Base-by-base conservation (phyloP, 2,113 vertebrate species). In the Oncorhynchus masou region DNA sequence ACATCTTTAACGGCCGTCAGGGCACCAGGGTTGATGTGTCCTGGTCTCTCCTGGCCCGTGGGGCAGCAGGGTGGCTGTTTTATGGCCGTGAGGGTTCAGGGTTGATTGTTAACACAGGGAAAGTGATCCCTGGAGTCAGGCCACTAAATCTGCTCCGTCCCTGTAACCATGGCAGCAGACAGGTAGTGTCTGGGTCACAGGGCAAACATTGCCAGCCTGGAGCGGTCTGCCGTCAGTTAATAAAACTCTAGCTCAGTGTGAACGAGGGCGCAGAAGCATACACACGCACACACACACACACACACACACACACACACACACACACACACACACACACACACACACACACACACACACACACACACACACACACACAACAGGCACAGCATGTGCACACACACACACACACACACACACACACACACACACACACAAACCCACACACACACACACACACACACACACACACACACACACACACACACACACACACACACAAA, bases 181-280 rank as follows among this genome's bases (percentile, higher is more conserved):
- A 93, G 90, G 90, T 93, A 91, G 88, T 88, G 93, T 92, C 88
- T 94, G 85, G 86, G 85, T 91, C 92, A 91, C 87, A 88, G 84
- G 90, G 88, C 87, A 92, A 92, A 92, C 88, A 69, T 72, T 92
- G 82, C 79, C 88, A 67, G 86, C 84, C 75, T 83, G 82, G 80
- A 86, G 75, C 80, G 79, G 73, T 74, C 75, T 73, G 80, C 77
- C 69, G 80, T 59, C 68, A 73, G 64, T 88, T 90, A 88, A 89
- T 86, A 88, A 84, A 90, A 76, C 83, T 73, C 73, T 68, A 73
- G 74, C 27, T 75, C 75, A 48, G 85, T 82, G 83, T 39, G 80
- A 80, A 8, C 4, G 45, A 8, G 22, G 49, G 8, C 69, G 15
- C 39, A 24, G 45, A 20, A 16, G 29, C 54, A 72, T 6, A 51